Evolutionary conservation across 2,888 invertebrate species (phyloP), one percentile per base, ranked within the genome.

Genomic region (Morinoia aosen): DNA sequence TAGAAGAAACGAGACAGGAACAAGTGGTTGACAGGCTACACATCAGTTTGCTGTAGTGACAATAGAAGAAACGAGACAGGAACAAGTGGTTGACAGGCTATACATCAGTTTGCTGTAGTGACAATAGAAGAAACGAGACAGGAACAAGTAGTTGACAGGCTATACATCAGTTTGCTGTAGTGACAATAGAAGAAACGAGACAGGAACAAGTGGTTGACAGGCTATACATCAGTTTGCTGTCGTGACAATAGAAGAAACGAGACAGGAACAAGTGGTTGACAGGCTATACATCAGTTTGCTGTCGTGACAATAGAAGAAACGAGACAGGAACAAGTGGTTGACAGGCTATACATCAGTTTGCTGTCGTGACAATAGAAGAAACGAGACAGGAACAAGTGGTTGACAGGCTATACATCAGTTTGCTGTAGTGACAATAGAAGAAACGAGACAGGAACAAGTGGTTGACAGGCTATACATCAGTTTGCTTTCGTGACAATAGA

Each of bases 361-460:
- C 5, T 48, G 2, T 48, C 2, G 48, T 48, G 48, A 48, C 5
- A 48, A 5, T 48, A 48, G 48, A 48, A 48, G 48, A 48, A 48
- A 48, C 48, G 48, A 48, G 48, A 4, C 5, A 48, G 48, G 33
- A 76, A 33, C 7, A 25, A 25, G 25, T 76, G 8, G 19, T 76
- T 14, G 25, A 76, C 25, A 76, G 25, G 25, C 19, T 76, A 10
- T 33, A 76, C 76, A 33, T 76, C 25, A 76, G 10, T 10, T 33
- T 76, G 76, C 33, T 76, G 8, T 76, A 76, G 25, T 90, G n/a
- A 90, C 12, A 40, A 90, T 90, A 40, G 90, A 90, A 39, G 93
- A 64, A 10, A 98, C 97, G 95, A 98, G 48, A 48, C 5, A 48
- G 48, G 48, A 2, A n/a, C n/a, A n/a, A n/a, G n/a, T n/a, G n/a